Evolutionary conservation across 1,140 invertebrate genomes (phyloP), one percentile per base, ranked within the genome.

Genomic region (Ptiloglossa arizonensis): DNA sequence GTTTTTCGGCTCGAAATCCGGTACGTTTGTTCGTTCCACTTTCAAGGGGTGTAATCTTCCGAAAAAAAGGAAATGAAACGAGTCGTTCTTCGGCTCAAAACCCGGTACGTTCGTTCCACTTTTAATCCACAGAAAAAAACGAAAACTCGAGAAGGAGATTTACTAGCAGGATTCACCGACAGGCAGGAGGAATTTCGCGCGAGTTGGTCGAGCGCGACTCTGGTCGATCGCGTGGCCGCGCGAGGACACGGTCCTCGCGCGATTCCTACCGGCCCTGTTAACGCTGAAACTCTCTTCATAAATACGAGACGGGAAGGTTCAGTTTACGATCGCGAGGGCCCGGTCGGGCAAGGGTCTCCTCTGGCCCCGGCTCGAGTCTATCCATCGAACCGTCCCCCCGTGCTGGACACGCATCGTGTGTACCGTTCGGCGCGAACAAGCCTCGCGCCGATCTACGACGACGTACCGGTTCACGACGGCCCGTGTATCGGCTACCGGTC

Each of bases 401-500:
- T 9, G 11, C 11, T 66, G 44, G 48, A 54, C 24, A 48, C 46
- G n/a, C 32, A 46, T 15, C 48, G 19, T 35, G 64, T 54, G 57
- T 80, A 69, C 57, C 63, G 50, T 69, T 50, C 44, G 44, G n/a
- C 35, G 17, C 27, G 52, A 32, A 75, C 63, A 75, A 68, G 72
- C 22, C 63, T 32, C 44, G 24, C 56, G 67, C 56, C 32, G 66
- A 77, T 70, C 74, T 70, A 77, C 66, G 67, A 69, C 27, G 46
- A 64, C 24, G 27, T 54, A 48, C 35, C 41, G 60, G 60, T 78
- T 56, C 29, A 70, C 5, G 22, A 15, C 0, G 67, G 52, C 41
- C 35, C 41, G 62, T 71, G 41, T 83, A 63, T 72, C 62, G 44
- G 81, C 78, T 77, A 76, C 79, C 62, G 57, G 66, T 85, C 63